A percentile compares a stretch with the other conserved stretches of the same genome.
These are phyloP conservation scores for Sycophila sp. DNA, from an alignment of 1,140 invertebrate species.

Conservation along the genomic window DNA sequence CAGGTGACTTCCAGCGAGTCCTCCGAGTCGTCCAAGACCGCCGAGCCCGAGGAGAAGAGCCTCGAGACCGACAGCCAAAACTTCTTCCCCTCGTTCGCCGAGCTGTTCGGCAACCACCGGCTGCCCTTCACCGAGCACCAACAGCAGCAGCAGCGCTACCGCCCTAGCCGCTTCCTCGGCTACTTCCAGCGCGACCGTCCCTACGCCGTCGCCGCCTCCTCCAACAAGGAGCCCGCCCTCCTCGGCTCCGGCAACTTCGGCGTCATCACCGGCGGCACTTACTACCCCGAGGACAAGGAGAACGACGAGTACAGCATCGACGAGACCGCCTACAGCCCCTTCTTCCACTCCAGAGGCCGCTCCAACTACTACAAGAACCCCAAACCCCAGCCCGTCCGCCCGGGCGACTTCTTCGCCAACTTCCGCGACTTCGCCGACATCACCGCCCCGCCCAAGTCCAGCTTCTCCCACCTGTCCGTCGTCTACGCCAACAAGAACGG, in stretches of 20 bases:
- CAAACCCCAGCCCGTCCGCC: slow-evolving; percentile 60
- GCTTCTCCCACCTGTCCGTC: slow-evolving; percentile 83
- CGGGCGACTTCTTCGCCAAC: slow-evolving; percentile 76
- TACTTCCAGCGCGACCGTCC: slow-evolving; percentile 60
- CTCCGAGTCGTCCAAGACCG: background rate
- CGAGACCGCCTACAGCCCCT: slow-evolving; percentile 68
- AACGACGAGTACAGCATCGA: slow-evolving; percentile 67
- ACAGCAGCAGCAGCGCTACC: slow-evolving; percentile 54
- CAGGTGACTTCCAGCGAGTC: slow-evolving; percentile 31
- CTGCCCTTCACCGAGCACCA: slow-evolving; percentile 58
- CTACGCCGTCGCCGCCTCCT: slow-evolving; percentile 53
- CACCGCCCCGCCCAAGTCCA: slow-evolving; percentile 81
- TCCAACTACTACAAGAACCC: slow-evolving; percentile 68
- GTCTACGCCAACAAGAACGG: slow-evolving; percentile 82
- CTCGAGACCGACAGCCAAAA: slow-evolving; percentile 63
- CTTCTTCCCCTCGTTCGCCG: slow-evolving; percentile 67
- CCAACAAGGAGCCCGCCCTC: slow-evolving; percentile 63
- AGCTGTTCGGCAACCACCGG: slow-evolving; percentile 62
- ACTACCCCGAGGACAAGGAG: slow-evolving; percentile 73
- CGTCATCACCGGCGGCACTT: slow-evolving; percentile 86
- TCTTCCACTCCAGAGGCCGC: slow-evolving; percentile 76
- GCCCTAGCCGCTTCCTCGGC: slow-evolving; percentile 61
- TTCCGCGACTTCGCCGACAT: slow-evolving; percentile 91
- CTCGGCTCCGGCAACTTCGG: slow-evolving; percentile 90
- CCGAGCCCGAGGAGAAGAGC: slow-evolving; percentile 52